Conservation (phyloP, 2,888 invertebrate genomes). For the Busseola fusca region DNA sequence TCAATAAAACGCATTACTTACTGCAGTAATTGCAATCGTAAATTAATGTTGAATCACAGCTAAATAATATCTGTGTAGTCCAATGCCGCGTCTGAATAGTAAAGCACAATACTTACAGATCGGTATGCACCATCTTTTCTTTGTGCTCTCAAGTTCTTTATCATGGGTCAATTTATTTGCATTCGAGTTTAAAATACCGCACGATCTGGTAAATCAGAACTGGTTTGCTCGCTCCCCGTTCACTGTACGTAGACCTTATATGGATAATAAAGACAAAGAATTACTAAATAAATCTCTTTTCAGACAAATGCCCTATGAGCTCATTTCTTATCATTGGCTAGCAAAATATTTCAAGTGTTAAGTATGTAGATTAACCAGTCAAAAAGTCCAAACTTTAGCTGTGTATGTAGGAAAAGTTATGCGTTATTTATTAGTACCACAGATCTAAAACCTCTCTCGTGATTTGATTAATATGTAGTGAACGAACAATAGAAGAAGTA, state of each 20-base stretch:
- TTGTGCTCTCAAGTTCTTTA: conserved; percentile 82
- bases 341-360: neutral
- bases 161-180: conserved; percentile 83
- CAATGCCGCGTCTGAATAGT: conserved; percentile 50
- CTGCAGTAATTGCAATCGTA: conserved; percentile 22
- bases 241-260: conserved; percentile 67
- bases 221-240: conserved; percentile 80
- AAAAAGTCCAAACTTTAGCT: neutral
- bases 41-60: conserved; percentile 33
- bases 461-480: neutral
- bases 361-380: neutral
- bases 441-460: too few species aligned
- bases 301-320: conserved; percentile 34
- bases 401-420: neutral
- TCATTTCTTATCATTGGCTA: conserved; percentile 16
- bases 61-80: conserved; percentile 40
- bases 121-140: conserved; percentile 68
- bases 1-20: conserved; percentile 37
- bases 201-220: conserved; percentile 87
- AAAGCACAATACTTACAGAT: conserved; percentile 51
- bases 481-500: neutral
- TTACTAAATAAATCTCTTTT: conserved; percentile 56
- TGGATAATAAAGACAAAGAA: conserved; percentile 73
- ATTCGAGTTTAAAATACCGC: conserved; percentile 85
- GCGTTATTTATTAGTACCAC: neutral